Evolutionary conservation across 2,888 invertebrate genomes (phyloP), one percentile per base, ranked within the genome.

Genomic region (Ochropleura plecta): DNA sequence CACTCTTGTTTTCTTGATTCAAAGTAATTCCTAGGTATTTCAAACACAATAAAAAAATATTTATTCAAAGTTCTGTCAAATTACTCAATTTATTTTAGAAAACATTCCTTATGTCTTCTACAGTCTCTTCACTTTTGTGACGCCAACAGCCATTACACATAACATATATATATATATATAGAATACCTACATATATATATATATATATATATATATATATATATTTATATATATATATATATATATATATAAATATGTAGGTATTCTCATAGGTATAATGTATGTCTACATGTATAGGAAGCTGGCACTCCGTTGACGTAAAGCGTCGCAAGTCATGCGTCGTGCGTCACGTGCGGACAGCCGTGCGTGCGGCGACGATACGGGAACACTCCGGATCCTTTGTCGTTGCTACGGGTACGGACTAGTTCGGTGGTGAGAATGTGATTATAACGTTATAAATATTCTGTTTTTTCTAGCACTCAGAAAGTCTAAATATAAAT

Each of bases 281-380:
- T 63, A 6, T 51, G 44, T 16, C 2, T 60, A 30, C 40, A 51
- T 55, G 59, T 55, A 9, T 3, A 8, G 9, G 14, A 40, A 70
- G 57, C 53, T 30, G 55, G 68, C 42, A 60, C 14, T 46, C 18
- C 20, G 46, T 65, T 65, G 82, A 62, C 70, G 82, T 68, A 49
- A 49, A 48, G 20, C 48, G 66, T 73, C 62, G 55, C 63, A 66
- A 70, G 65, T 63, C 57, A 75, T 79, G 79, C 76, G 70, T 59
- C 67, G 20, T 67, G 68, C 73, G 62, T 73, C 75, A 65, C 76
- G 76, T 20, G 69, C 76, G 83, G n/a, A 63, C 63, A 42, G 57
- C 40, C 72, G 74, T 74, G 81, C 82, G 76, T 74, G 68, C 67
- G 53, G 7, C 46, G 30, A 48, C 59, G 1, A 0, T 3, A 67